phyloP scores from a whole-genome alignment of 2,797 vertebrate genomes.

The Anguilla obscura region DNA sequence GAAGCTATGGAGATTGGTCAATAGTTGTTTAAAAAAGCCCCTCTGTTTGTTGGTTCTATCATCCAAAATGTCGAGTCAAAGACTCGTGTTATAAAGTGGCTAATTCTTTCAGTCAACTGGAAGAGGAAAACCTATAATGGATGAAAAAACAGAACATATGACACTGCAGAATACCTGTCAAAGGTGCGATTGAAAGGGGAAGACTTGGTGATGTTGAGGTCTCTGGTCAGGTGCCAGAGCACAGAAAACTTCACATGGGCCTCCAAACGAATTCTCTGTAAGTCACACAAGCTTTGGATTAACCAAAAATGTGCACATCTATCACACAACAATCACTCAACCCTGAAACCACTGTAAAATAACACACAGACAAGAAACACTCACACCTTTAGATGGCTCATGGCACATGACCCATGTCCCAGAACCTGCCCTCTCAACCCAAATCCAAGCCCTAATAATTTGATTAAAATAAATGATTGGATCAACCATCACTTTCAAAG shows the following conservation, averaged over 20 bases:
- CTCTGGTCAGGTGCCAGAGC: constrained; percentile 96
- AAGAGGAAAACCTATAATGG: background rate
- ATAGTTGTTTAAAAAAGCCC: background rate
- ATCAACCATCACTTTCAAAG: no score
- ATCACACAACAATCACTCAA: background rate
- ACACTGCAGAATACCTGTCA: constrained; percentile 80
- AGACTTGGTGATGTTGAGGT: constrained; percentile 94
- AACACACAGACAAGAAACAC: background rate
- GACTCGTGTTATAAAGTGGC: background rate
- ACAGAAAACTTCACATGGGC: constrained; percentile 96
- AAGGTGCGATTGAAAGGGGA: constrained; percentile 95
- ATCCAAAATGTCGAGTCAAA: background rate
- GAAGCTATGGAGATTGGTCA: background rate
- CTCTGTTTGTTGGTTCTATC: background rate
- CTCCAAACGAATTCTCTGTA: constrained; percentile 89
- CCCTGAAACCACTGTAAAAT: background rate
- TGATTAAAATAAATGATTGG: no score
- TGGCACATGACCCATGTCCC: background rate
- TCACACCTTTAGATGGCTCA: background rate
- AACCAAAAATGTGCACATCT: background rate
- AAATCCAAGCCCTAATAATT: no score
- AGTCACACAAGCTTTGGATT: background rate
- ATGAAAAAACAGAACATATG: background rate
- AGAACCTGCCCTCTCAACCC: no score
- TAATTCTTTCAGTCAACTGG: background rate